phyloP scores from a whole-genome alignment of 2,797 vertebrate genomes.

The Acipenser ruthenus region DNA sequence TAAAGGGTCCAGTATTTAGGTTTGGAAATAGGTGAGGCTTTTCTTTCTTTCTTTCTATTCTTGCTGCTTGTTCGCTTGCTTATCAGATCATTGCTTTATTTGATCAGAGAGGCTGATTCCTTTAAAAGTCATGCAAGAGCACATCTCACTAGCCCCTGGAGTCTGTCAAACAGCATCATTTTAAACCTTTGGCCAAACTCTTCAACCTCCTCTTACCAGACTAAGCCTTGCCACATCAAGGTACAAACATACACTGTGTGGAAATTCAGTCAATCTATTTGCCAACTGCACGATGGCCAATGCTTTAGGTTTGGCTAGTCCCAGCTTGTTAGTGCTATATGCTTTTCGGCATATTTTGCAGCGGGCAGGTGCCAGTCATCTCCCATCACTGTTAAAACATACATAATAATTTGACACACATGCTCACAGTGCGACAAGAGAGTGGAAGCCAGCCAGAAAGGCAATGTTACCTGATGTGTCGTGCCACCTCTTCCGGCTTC shows the following conservation, averaged over 20 bases:
- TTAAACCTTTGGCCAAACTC: not conserved
- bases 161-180: slow-evolving; percentile 1
- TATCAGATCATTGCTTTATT: not conserved
- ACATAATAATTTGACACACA: slow-evolving; percentile 39
- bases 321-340: slow-evolving; percentile 39
- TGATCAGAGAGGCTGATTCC: not conserved
- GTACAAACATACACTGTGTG: slow-evolving; percentile 12
- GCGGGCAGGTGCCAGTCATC: slow-evolving; percentile 52
- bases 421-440: slow-evolving; percentile 47
- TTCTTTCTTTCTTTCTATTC: not conserved
- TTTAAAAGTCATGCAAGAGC: not conserved
- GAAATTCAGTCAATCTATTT: not conserved
- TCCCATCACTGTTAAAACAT: slow-evolving; percentile 43
- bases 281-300: not conserved
- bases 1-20: too few relatives aligned
- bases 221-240: slow-evolving; percentile 16
- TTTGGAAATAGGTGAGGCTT: too few relatives aligned
- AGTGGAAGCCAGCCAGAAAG: slow-evolving; percentile 54
- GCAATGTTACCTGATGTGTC: slow-evolving; percentile 68
- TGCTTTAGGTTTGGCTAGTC: slow-evolving; percentile 17
- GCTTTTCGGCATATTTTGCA: slow-evolving; percentile 23
- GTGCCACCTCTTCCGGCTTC: slow-evolving; percentile 71
- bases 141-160: slow-evolving; percentile 1
- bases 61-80: not conserved
- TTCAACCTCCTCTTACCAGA: not conserved